phyloP scores from a whole-genome alignment of 2,888 invertebrate species.

The Hesperia comma region DNA sequence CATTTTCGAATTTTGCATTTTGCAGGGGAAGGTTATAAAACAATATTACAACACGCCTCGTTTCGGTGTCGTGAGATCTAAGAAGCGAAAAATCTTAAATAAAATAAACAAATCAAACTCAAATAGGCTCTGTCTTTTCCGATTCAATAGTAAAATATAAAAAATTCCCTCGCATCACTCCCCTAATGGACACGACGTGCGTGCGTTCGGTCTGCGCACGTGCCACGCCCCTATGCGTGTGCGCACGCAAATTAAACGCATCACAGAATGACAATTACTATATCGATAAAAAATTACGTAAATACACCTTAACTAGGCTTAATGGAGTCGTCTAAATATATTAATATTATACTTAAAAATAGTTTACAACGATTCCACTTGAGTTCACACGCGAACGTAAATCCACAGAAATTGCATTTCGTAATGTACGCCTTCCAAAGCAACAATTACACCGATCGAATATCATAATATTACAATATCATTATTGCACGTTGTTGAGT shows the following conservation, averaged over 20 bases:
- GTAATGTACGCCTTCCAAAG: conserved; percentile 41
- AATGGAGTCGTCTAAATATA: conserved; percentile 78
- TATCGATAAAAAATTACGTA: conserved; percentile 79
- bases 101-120: conserved; percentile 57
- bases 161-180: conserved; percentile 77
- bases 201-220: conserved; percentile 56
- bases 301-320: conserved; percentile 75
- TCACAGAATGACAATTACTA: conserved; percentile 66
- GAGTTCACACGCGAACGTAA: conserved; percentile 50
- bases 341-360: conserved; percentile 78
- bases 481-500: conserved; percentile 26
- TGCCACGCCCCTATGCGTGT: conserved; percentile 49
- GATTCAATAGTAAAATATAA: conserved; percentile 82
- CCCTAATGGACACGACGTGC: conserved; percentile 77
- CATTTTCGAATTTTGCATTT: conserved; percentile 54
- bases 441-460: conserved; percentile 9
- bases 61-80: conserved; percentile 58
- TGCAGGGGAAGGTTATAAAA: conserved; percentile 61
- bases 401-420: conserved; percentile 50
- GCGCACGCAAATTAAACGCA: conserved; percentile 60
- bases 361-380: conserved; percentile 67
- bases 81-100: conserved; percentile 68
- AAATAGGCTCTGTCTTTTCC: conserved; percentile 76
- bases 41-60: conserved; percentile 39
- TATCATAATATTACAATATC: background rate